These are phyloP conservation scores for Athrips mouffetella DNA, from an alignment of 2,888 invertebrate species.

Conservation along the genomic window DNA sequence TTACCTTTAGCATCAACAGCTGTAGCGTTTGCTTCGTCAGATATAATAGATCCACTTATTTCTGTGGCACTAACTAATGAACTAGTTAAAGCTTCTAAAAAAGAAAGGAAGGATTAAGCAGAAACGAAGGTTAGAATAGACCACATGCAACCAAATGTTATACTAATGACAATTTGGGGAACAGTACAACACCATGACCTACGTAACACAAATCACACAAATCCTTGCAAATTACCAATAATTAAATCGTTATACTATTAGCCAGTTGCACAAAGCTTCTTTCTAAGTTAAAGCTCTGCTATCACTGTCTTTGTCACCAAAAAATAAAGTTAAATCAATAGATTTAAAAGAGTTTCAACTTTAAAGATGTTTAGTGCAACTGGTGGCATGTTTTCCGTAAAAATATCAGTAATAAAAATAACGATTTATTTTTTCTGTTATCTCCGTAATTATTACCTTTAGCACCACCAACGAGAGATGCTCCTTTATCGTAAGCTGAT, in stretches of 20 bases:
- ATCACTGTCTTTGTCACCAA: too few relatives aligned
- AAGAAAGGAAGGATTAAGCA: conserved; percentile 27
- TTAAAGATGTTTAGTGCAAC: too few relatives aligned
- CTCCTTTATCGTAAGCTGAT: conserved; percentile 46
- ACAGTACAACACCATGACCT: neutral
- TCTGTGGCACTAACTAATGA: conserved; percentile 21
- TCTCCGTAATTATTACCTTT: neutral
- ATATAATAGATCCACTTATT: neutral
- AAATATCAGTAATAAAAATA: neutral
- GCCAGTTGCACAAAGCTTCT: too few relatives aligned
- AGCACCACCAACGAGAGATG: conserved; percentile 34
- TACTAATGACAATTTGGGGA: conserved; percentile 12
- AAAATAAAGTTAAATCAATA: too few relatives aligned
- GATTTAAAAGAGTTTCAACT: too few relatives aligned
- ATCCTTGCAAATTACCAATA: too few relatives aligned
- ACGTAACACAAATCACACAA: too few relatives aligned
- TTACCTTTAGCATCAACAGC: neutral
- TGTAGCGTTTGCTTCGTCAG: neutral
- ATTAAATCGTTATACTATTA: too few relatives aligned
- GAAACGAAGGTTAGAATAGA: conserved; percentile 28
- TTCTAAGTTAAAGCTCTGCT: too few relatives aligned
- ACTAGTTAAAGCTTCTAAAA: conserved; percentile 36
- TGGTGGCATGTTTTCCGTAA: too few relatives aligned
- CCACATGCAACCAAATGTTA: conserved; percentile 37
- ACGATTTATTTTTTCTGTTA: neutral